Conservation (phyloP, 2,113 vertebrate genomes). For the Chloroceryle aenea region DNA sequence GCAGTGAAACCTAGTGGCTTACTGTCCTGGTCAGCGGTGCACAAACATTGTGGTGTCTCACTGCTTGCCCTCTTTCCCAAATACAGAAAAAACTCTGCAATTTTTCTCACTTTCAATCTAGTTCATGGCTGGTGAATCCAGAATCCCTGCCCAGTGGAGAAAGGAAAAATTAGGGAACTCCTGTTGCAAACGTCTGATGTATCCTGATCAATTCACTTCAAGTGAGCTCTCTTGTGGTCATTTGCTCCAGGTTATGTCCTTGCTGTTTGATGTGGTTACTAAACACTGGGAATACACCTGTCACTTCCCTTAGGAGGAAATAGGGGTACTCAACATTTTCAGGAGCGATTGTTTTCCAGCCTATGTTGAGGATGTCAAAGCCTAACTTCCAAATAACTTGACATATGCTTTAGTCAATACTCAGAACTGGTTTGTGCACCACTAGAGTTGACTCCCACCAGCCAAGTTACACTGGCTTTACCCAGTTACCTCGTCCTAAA, state of each 20-base stretch:
- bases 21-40: neutral
- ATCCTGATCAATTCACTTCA: neutral
- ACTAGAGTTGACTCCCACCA: neutral
- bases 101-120: neutral
- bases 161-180: neutral
- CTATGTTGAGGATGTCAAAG: neutral
- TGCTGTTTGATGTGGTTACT: neutral
- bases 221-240: neutral
- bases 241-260: neutral
- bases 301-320: neutral
- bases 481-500: neutral
- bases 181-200: neutral
- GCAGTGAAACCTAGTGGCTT: neutral
- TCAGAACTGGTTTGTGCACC: neutral
- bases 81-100: neutral
- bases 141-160: neutral
- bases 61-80: neutral
- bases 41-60: rapidly evolving
- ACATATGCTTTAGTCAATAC: neutral
- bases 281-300: neutral
- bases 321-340: neutral
- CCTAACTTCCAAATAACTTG: neutral
- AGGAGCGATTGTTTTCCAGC: neutral
- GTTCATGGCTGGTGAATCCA: neutral
- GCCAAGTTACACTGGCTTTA: neutral